phyloP scores from a whole-genome alignment of 2,797 vertebrate species.

The Buceros bicornis region DNA sequence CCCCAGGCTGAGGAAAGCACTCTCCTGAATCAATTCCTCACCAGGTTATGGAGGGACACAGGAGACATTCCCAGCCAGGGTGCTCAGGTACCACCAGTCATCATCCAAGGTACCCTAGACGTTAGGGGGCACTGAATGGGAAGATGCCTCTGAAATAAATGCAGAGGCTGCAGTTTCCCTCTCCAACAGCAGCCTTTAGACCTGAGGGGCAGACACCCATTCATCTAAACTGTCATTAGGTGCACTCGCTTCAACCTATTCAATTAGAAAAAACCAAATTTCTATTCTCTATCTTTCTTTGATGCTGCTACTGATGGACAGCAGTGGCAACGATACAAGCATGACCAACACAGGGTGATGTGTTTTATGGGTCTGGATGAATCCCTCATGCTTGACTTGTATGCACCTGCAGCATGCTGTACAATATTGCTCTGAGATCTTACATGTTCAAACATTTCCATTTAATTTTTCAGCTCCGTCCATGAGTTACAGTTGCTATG shows the following conservation, averaged over 20 bases:
- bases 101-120: background rate
- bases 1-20: background rate
- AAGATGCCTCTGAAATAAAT: background rate
- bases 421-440: background rate
- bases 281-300: background rate
- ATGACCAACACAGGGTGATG: background rate
- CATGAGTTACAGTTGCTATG: constrained; percentile 63
- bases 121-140: accelerated
- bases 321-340: accelerated
- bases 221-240: background rate
- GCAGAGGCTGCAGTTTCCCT: background rate
- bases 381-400: background rate
- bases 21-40: background rate
- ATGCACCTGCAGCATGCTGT: background rate
- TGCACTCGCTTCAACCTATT: background rate
- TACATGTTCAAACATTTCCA: background rate
- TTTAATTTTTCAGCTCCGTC: constrained; percentile 64
- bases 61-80: background rate
- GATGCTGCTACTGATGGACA: background rate
- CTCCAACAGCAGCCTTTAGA: background rate
- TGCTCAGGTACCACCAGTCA: background rate
- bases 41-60: accelerated
- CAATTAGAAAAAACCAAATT: background rate
- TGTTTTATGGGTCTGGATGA: background rate
- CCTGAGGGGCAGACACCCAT: accelerated